A percentile compares a stretch with the other conserved stretches of the same genome.
These are phyloP conservation scores for Kobus ellipsiprymnus DNA, from an alignment of 2,113 vertebrate species.

Conservation along the genomic window DNA sequence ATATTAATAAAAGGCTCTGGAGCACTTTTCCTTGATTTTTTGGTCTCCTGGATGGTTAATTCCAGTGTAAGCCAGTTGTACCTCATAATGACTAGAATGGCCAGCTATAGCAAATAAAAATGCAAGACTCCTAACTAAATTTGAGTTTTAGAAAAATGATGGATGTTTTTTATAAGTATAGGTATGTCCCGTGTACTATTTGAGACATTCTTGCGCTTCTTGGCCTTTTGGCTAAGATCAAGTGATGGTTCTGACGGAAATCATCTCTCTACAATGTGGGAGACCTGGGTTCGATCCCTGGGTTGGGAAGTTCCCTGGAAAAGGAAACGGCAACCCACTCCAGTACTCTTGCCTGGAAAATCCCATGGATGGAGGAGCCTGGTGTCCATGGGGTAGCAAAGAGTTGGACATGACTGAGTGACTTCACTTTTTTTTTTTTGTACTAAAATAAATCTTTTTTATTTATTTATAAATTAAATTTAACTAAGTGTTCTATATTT, in stretches of 20 bases:
- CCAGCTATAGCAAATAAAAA: background rate
- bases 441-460: background rate
- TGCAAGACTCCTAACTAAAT: background rate
- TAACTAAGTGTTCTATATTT: background rate
- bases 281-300: too few relatives aligned
- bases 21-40: background rate
- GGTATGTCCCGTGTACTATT: background rate
- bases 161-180: background rate
- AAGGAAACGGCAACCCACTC: too few relatives aligned
- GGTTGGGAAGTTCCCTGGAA: too few relatives aligned
- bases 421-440: too few relatives aligned
- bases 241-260: too few relatives aligned
- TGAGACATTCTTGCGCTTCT: too few relatives aligned
- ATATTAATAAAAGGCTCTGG: background rate
- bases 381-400: too few relatives aligned
- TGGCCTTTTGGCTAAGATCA: too few relatives aligned
- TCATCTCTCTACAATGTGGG: too few relatives aligned
- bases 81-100: background rate
- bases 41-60: background rate
- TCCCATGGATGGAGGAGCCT: too few relatives aligned
- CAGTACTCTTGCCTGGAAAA: too few relatives aligned
- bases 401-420: too few relatives aligned
- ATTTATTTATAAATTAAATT: background rate
- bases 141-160: background rate
- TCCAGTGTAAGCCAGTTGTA: background rate